phyloP scores from a whole-genome alignment of 2,888 invertebrate genomes.

The Eupithecia pulchellata region DNA sequence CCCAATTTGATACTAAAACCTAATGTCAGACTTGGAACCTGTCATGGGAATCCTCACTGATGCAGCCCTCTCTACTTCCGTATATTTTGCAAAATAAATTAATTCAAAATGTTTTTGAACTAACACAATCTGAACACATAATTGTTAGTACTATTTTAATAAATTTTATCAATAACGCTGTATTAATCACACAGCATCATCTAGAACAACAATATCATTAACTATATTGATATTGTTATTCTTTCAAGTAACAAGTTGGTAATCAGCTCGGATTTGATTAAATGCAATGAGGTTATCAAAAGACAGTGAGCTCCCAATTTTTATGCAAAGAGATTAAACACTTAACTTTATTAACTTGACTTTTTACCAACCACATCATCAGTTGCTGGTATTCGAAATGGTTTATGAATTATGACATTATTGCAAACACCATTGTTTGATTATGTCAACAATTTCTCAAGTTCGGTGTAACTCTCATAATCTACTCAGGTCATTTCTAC shows the following conservation, averaged over 20 bases:
- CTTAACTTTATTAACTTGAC: neutral
- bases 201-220: no score
- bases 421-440: conserved; percentile 3
- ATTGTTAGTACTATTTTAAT: no score
- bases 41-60: neutral
- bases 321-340: neutral
- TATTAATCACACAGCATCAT: no score
- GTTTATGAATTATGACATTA: neutral
- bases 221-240: no score
- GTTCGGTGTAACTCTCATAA: neutral
- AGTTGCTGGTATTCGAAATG: neutral
- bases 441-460: neutral
- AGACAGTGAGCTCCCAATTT: neutral
- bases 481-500: neutral
- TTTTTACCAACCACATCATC: neutral
- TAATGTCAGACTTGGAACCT: neutral
- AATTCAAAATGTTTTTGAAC: no score
- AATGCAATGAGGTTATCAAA: neutral
- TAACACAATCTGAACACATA: no score
- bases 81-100: no score
- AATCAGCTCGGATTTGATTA: neutral
- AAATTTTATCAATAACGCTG: no score
- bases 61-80: neutral
- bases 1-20: neutral
- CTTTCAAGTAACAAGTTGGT: neutral